These are phyloP conservation scores for Heterotilapia buettikoferi DNA, from an alignment of 2,113 vertebrate genomes.

Conservation along the genomic window DNA sequence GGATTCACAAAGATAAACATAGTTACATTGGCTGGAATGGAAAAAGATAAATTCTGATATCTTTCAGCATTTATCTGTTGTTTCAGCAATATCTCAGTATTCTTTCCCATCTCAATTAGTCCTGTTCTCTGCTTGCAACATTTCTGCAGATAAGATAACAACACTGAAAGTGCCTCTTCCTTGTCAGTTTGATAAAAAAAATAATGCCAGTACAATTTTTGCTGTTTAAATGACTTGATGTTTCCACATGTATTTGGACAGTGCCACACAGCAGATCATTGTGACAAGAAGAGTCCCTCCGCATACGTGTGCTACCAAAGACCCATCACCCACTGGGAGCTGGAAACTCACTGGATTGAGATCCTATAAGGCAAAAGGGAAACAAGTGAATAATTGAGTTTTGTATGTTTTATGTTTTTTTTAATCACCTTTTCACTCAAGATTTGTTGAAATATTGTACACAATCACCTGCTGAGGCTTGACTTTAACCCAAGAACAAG, in stretches of 20 bases:
- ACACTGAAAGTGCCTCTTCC: background rate
- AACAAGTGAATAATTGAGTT: background rate
- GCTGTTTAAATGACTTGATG: slow-evolving; percentile 45
- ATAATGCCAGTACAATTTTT: background rate
- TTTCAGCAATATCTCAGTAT: background rate
- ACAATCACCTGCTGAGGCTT: slow-evolving; percentile 42
- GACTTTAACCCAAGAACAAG: slow-evolving; percentile 67
- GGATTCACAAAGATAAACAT: background rate
- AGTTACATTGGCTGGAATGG: background rate
- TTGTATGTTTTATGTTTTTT: rapidly evolving
- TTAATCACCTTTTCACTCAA: background rate
- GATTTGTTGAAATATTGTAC: background rate
- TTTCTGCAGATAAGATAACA: background rate
- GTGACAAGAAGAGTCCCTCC: slow-evolving; percentile 77
- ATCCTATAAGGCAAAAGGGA: slow-evolving; percentile 47
- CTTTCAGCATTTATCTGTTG: background rate
- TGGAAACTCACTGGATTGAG: slow-evolving; percentile 49
- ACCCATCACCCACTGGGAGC: slow-evolving; percentile 81
- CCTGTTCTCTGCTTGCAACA: background rate
- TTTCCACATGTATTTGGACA: slow-evolving; percentile 75
- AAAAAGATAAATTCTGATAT: background rate
- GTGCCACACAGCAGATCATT: slow-evolving; percentile 70
- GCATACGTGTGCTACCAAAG: slow-evolving; percentile 71
- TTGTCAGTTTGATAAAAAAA: background rate
- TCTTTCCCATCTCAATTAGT: background rate